Evolutionary conservation across 2,797 vertebrate genomes (phyloP).

Genomic region (Gila robusta): DNA sequence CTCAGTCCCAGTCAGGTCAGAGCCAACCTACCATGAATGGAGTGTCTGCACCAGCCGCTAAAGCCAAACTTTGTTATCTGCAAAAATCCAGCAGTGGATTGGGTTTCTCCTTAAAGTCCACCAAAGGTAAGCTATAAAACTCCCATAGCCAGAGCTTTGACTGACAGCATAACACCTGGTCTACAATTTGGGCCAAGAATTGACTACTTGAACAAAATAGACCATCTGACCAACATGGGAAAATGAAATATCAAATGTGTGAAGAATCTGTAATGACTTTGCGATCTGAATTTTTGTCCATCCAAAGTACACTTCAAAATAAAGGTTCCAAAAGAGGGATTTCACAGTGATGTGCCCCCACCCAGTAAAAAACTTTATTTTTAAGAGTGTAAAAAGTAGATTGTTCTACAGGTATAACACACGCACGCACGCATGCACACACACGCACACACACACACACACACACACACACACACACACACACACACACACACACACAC

Average conservation of each 20-base stretch:
- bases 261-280: too few species aligned
- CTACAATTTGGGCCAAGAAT: not conserved
- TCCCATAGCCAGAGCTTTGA: not conserved
- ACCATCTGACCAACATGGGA: not conserved
- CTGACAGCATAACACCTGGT: not conserved
- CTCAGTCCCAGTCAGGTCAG: constrained; percentile 59
- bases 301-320: not conserved
- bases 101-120: constrained; percentile 89
- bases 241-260: not conserved
- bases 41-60: constrained; percentile 60
- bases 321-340: not conserved
- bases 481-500: too few species aligned
- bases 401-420: not conserved
- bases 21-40: constrained; percentile 69
- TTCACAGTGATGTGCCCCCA: not conserved
- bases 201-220: not conserved
- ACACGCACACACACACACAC: too few species aligned
- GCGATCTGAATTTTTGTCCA: not conserved
- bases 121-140: constrained; percentile 77
- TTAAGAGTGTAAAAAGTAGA: not conserved
- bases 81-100: constrained; percentile 80
- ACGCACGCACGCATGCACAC: not conserved
- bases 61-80: constrained; percentile 89
- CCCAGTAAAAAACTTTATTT: not conserved
- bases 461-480: not conserved